Percentiles rank a stretch among this genome's conserved stretches.
phyloP scores from a whole-genome alignment of 2,888 invertebrate species.

The Synanthedon myopaeformis region DNA sequence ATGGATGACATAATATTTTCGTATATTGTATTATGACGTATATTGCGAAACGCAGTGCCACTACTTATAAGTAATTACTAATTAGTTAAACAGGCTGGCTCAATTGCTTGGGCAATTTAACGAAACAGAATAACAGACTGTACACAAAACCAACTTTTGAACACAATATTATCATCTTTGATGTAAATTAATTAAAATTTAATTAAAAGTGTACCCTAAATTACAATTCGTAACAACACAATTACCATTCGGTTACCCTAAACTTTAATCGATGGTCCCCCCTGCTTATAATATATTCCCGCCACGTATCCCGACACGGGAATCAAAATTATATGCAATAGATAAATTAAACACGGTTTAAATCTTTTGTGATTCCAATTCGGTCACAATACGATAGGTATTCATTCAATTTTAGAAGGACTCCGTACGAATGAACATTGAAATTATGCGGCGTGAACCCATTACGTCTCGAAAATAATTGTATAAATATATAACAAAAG shows the following conservation, averaged over 20 bases:
- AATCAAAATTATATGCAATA: conserved; percentile 14
- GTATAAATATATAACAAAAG: conserved; percentile 38
- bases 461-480: conserved; percentile 57
- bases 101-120: too few species aligned
- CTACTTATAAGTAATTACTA: too few species aligned
- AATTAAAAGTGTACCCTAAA: neutral
- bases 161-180: neutral
- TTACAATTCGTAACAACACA: neutral
- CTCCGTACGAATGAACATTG: conserved; percentile 22
- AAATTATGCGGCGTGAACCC: conserved; percentile 67
- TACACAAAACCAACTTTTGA: too few species aligned
- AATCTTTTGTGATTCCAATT: conserved; percentile 27
- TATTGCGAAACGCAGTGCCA: too few species aligned
- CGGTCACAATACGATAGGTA: conserved; percentile 21
- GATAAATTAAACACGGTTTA: conserved; percentile 41
- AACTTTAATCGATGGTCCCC: conserved; percentile 3
- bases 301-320: neutral
- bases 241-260: neutral
- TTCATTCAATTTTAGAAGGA: conserved; percentile 41
- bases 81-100: too few species aligned
- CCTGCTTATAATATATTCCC: neutral
- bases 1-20: too few species aligned
- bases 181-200: neutral
- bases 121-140: too few species aligned
- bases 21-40: too few species aligned